Evolutionary conservation across 2,888 invertebrate genomes (phyloP), one percentile per base, ranked within the genome.

Genomic region (Trimorus sp.): DNA sequence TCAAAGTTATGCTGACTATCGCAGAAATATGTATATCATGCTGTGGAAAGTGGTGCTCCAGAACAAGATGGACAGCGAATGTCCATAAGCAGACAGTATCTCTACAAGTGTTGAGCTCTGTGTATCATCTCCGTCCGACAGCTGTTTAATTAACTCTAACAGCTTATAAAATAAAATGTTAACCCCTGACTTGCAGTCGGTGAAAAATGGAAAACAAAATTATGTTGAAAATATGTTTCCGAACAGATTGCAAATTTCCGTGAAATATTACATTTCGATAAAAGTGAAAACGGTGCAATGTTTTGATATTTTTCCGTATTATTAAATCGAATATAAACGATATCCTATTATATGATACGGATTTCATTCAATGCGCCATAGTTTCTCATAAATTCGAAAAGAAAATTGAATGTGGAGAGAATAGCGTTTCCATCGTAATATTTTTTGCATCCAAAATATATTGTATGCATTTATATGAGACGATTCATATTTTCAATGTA

Each of bases 1-100:
- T 77, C 77, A 77, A 77, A 77, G 70, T 77, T 77, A 77, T 63
- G 77, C 70, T 70, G 59, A 68, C 75, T 68, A 77, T 63, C 49
- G 16, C 58, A 63, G 77, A 77, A 77, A 77, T 77, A 70, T 69
- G 77, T 70, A 77, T 63, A 76, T 62, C 62, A 62, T 54, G 58
- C 38, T 62, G 7, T 54, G 54, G 56, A 56, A 76, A 77, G 54
- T 58, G 54, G 54, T 54, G 56, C 62, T 69, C 53, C 76, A 40
- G 54, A 56, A 69, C 76, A 69, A 63, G 69, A 69, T 77, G 69
- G 62, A 77, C 76, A 69, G 54, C 15, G 12, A 62, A 69, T 48
- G 56, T 77, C 60, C 51, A 69, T 54, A 77, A 69, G 45, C 42
- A 69, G 45, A 68, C 45, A 59, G 26, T 49, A 56, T 49, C 38